Conservation (phyloP, 2,797 vertebrate genomes). For the Eutrigla gurnardus region DNA sequence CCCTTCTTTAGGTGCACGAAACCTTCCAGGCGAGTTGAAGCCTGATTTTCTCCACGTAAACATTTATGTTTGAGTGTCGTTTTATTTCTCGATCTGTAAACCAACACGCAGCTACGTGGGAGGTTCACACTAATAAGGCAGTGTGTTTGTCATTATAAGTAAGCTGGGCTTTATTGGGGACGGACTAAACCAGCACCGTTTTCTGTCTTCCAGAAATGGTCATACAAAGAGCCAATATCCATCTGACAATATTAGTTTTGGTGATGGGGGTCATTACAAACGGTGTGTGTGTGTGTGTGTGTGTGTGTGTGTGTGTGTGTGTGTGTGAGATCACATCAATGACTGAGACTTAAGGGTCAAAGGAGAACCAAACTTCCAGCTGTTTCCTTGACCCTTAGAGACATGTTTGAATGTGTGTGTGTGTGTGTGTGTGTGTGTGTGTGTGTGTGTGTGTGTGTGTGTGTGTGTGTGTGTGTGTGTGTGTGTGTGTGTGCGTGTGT, state of each 20-base stretch:
- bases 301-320: constrained; percentile 1
- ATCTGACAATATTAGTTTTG: constrained; percentile 39
- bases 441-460: constrained; percentile 7
- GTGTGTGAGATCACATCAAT: constrained; percentile 51
- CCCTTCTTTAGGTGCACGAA: constrained; percentile 3
- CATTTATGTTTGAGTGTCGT: constrained; percentile 74
- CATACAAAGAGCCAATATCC: constrained; percentile 16
- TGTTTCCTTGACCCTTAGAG: constrained; percentile 45
- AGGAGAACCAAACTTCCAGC: constrained; percentile 66
- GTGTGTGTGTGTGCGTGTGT: constrained; percentile 29
- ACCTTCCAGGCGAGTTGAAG: constrained; percentile 35
- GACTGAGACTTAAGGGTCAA: constrained; percentile 57
- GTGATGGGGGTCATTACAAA: constrained; percentile 17
- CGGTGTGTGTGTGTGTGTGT: background rate
- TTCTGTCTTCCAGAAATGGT: constrained; percentile 18
- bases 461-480: constrained; percentile 23
- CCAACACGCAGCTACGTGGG: constrained; percentile 53
- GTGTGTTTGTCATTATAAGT: constrained; percentile 67
- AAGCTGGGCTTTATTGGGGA: constrained; percentile 45
- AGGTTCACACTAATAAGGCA: constrained; percentile 65
- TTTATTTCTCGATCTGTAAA: constrained; percentile 70
- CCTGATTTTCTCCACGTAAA: constrained; percentile 64
- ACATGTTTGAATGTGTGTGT: constrained; percentile 31
- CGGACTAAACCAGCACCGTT: constrained; percentile 25
- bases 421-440: constrained; percentile 18